Evolutionary conservation across 2,888 invertebrate species (phyloP), one percentile per base, ranked within the genome.

Genomic region (Rhyacophila evoluta): DNA sequence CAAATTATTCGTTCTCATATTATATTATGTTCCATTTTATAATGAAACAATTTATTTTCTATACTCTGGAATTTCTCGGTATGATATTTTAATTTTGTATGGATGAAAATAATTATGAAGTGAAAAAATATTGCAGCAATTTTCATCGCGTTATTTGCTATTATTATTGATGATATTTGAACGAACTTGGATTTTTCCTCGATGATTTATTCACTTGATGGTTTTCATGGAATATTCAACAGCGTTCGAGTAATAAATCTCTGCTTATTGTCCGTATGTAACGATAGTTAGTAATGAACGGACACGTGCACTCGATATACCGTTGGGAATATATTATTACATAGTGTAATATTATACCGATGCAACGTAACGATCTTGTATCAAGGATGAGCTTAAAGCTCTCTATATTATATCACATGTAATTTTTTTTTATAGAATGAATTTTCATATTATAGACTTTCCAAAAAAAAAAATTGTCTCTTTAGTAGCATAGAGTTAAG

Each of bases 251-350:
- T 10, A 6, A 55, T 55, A 55, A 55, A 55, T 55, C 55, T 55
- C 55, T 55, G 25, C 19, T 55, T 55, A 55, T 55, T 55, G 55
- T 55, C 55, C 25, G 10, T 25, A 25, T 19, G 25, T 0, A 25
- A 55, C 25, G 55, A 55, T 55, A 55, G 55, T 55, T 55, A 55
- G 55, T 55, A 55, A 55, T 55, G 55, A 55, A 55, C 19, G 55
- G 55, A 55, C 25, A 55, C 55, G 10, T 55, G 55, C 25, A 55
- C 55, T 55, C 55, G 10, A 25, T 55, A 25, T 55, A 19, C 41
- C 41, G 19, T 15, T 6, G 41, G 15, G 41, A 55, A 25, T 55
- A 25, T 55, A 25, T 55, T 25, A 55, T 25, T 55, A 55, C 0
- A 25, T 10, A 25, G 55, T 19, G 10, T 39, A 19, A 38, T n/a